These are phyloP conservation scores for Ametastegia equiseti DNA, from an alignment of 2,888 invertebrate species.

Conservation along the genomic window DNA sequence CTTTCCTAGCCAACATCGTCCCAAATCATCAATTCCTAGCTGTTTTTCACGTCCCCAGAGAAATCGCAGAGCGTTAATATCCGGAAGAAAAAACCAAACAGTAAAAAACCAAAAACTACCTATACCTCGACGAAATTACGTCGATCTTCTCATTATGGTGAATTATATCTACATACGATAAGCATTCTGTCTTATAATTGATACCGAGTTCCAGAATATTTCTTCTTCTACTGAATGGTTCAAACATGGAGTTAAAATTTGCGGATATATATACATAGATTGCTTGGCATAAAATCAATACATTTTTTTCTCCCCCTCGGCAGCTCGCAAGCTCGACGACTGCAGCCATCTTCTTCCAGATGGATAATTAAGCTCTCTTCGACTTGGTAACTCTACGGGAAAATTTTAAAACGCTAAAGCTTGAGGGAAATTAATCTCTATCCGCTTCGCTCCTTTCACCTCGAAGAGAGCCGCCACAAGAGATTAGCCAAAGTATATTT, in stretches of 20 bases:
- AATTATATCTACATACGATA: too few species aligned
- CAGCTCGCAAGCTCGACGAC: too few species aligned
- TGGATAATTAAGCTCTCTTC: conserved; percentile 25
- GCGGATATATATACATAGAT: neutral
- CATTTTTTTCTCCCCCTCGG: neutral
- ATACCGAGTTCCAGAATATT: too few species aligned
- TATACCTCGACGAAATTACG: neutral
- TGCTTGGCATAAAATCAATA: neutral
- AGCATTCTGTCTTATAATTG: too few species aligned
- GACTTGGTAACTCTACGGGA: conserved; percentile 9
- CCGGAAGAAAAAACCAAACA: neutral
- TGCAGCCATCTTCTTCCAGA: too few species aligned
- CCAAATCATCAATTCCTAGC: neutral
- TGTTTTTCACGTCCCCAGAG: too few species aligned
- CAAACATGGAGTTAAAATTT: neutral
- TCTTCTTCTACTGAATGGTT: neutral
- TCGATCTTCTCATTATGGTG: too few species aligned
- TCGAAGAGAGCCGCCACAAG: neutral
- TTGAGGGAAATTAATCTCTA: conserved; percentile 4
- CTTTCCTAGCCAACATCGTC: neutral
- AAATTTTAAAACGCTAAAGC: conserved; percentile 17
- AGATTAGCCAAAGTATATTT: conserved; percentile 19
- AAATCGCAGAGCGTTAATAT: too few species aligned
- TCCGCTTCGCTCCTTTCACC: conserved; percentile 19
- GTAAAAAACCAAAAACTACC: neutral